These are phyloP conservation scores for Porites lobata DNA, from an alignment of 92 coral and sea anemone genomes.

Conservation along the genomic window DNA sequence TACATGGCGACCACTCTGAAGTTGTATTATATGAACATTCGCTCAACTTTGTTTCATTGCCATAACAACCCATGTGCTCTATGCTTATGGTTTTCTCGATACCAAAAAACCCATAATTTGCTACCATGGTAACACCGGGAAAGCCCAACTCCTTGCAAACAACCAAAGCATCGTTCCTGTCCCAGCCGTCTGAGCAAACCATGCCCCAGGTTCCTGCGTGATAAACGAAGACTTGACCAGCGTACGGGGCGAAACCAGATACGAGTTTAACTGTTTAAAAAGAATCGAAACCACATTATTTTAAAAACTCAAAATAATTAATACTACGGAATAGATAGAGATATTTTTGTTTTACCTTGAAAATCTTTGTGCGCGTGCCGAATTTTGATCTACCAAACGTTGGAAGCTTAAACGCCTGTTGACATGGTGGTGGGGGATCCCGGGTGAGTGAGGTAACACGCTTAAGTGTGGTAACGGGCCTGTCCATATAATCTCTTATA, in stretches of 20 bases:
- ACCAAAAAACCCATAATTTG: constrained; percentile 20
- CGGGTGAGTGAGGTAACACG: too few relatives aligned
- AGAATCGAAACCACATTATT: neutral
- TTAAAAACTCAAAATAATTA: too few relatives aligned
- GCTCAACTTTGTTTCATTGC: constrained; percentile 43
- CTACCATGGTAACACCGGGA: constrained; percentile 26
- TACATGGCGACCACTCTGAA: neutral
- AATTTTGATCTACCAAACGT: too few relatives aligned
- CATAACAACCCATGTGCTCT: constrained; percentile 30
- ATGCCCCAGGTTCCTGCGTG: constrained; percentile 34
- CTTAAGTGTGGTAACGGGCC: too few relatives aligned
- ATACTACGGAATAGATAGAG: too few relatives aligned
- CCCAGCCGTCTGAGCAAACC: constrained; percentile 49
- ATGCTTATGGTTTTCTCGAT: neutral
- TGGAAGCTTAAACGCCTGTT: too few relatives aligned
- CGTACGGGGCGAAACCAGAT: constrained; percentile 29
- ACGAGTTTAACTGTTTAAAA: constrained; percentile 12
- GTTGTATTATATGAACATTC: constrained; percentile 23
- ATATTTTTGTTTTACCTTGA: too few relatives aligned
- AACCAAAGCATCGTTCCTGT: constrained; percentile 37
- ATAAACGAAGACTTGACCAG: constrained; percentile 38
- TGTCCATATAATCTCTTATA: too few relatives aligned
- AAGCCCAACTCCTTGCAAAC: constrained; percentile 49
- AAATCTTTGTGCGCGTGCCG: too few relatives aligned
- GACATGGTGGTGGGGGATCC: too few relatives aligned